Percentiles rank a stretch among this genome's conserved stretches.
Evolutionary conservation across 2,888 invertebrate genomes (phyloP).

Genomic region (Drosophila nigricruria): DNA sequence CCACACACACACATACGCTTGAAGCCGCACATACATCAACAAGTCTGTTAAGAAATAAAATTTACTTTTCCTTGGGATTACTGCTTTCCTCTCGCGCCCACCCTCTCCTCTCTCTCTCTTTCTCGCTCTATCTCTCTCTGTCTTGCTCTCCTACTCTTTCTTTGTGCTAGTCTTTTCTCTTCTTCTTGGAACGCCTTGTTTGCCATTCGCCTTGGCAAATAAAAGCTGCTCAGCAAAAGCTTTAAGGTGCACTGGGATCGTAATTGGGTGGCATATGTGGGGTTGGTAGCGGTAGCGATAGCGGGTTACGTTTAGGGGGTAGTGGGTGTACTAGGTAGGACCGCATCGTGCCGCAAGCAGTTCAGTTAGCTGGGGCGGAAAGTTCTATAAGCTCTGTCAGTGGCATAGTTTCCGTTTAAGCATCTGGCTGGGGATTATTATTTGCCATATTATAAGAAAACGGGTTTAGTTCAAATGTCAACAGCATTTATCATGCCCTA

Average conservation of each 20-base stretch:
- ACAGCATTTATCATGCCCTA: slow-evolving; percentile 72
- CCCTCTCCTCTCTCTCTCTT: too few species aligned
- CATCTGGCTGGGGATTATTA: slow-evolving; percentile 78
- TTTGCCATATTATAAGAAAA: slow-evolving; percentile 80
- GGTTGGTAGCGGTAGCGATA: not conserved
- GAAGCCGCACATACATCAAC: slow-evolving; percentile 62
- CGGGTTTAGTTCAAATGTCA: slow-evolving; percentile 80
- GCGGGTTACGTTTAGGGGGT: not conserved
- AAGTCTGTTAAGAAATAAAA: slow-evolving; percentile 78
- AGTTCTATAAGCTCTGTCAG: slow-evolving; percentile 79
- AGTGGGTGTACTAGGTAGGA: slow-evolving; percentile 28
- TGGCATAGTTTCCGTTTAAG: slow-evolving; percentile 76
- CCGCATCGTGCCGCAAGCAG: slow-evolving; percentile 69
- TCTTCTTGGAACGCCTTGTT: slow-evolving; percentile 60
- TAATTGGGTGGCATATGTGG: not conserved
- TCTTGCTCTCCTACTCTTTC: not conserved
- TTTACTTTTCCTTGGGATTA: slow-evolving; percentile 78
- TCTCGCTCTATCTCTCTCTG: not conserved
- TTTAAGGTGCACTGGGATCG: slow-evolving; percentile 16
- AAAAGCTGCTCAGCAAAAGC: slow-evolving; percentile 60
- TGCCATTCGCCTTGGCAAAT: slow-evolving; percentile 78
- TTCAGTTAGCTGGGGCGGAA: slow-evolving; percentile 75
- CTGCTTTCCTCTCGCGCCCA: slow-evolving; percentile 39
- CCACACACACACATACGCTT: not conserved
- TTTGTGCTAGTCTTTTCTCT: slow-evolving; percentile 42